phyloP scores from a whole-genome alignment of 2,888 invertebrate genomes.

The Agrochola litura region DNA sequence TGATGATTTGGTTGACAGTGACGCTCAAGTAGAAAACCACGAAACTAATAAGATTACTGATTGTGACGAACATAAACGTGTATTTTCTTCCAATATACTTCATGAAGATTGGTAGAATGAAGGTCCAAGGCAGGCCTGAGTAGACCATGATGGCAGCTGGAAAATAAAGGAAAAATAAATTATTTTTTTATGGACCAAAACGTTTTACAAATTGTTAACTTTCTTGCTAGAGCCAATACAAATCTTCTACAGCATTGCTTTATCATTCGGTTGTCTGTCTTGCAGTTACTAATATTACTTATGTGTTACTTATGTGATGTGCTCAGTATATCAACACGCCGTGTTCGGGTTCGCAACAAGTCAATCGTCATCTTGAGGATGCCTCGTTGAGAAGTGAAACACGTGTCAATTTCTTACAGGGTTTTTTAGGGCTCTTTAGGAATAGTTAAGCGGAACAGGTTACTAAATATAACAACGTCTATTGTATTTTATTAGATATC shows the following conservation, averaged over 20 bases:
- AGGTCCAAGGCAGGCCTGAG: conserved; percentile 53
- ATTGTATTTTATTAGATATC: not conserved
- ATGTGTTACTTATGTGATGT: no score
- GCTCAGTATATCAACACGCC: no score
- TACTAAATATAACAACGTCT: no score
- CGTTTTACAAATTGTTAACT: not conserved
- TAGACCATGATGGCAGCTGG: conserved; percentile 59
- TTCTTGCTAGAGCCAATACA: not conserved
- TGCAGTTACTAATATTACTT: not conserved
- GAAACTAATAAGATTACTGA: conserved; percentile 50
- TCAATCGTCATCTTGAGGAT: no score
- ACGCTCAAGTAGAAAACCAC: conserved; percentile 58
- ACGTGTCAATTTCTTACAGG: no score
- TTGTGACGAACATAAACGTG: conserved; percentile 43
- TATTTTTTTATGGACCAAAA: not conserved
- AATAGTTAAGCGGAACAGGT: no score
- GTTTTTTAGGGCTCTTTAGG: no score
- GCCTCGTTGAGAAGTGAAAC: no score
- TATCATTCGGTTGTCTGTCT: not conserved
- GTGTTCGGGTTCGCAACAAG: no score
- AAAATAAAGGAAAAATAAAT: conserved; percentile 21
- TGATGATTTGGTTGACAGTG: conserved; percentile 63
- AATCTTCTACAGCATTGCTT: not conserved
- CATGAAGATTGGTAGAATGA: conserved; percentile 54
- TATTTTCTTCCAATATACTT: conserved; percentile 54